These are phyloP conservation scores for Rapana venosa DNA, from an alignment of 2,888 invertebrate species.

Conservation along the genomic window DNA sequence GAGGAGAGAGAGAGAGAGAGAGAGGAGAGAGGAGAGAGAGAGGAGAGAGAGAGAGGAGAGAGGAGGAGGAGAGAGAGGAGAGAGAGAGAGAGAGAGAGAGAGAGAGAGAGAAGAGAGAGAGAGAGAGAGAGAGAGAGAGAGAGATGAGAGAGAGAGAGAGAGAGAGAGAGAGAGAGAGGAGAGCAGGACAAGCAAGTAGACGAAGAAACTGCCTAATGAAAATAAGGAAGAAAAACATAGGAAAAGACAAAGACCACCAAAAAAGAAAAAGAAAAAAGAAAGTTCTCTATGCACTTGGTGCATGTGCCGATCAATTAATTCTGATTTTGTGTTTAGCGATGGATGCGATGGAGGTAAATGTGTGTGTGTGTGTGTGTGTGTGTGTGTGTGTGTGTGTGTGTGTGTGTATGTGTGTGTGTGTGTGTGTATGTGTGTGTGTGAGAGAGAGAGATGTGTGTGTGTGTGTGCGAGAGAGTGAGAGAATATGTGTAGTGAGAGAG, in stretches of 20 bases:
- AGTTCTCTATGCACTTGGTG: too few species aligned
- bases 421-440: too few species aligned
- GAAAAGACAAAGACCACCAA: not conserved
- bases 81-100: not conserved
- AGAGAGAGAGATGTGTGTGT: too few species aligned
- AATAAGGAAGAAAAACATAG: not conserved
- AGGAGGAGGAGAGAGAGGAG: not conserved
- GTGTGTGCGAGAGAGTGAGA: too few species aligned
- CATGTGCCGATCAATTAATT: too few species aligned
- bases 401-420: not conserved
- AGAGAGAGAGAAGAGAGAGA: not conserved
- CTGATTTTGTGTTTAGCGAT: too few species aligned
- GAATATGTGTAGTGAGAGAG: too few species aligned
- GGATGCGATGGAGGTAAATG: not conserved
- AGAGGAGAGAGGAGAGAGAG: too few species aligned
- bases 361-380: not conserved
- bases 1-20: too few species aligned
- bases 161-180: not conserved
- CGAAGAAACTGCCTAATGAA: too few species aligned
- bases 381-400: not conserved
- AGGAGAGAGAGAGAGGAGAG: not conserved
- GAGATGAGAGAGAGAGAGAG: not conserved
- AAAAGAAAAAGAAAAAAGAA: too few species aligned
- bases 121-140: not conserved
- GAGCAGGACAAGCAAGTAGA: not conserved